phyloP scores from a whole-genome alignment of 2,113 vertebrate genomes.

The Andinoacara biseriatus region DNA sequence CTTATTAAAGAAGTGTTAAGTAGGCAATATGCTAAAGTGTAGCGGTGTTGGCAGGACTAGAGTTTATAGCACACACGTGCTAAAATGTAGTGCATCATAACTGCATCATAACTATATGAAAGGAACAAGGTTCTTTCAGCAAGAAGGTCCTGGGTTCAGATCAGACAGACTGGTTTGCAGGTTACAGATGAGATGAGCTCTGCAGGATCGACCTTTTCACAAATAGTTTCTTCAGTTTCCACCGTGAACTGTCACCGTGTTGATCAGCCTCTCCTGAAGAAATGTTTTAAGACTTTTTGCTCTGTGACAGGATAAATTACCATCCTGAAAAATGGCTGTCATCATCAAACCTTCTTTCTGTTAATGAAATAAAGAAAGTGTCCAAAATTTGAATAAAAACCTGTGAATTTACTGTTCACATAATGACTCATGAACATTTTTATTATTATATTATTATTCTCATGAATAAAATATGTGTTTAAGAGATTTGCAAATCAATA shows the following conservation, averaged over 20 bases:
- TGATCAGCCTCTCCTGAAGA: neutral
- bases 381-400: neutral
- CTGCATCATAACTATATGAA: neutral
- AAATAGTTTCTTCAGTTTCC: neutral
- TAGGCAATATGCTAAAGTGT: neutral
- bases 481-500: neutral
- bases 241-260: neutral
- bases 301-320: neutral
- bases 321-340: neutral
- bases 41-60: neutral
- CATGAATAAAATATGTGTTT: too few species aligned
- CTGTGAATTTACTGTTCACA: neutral
- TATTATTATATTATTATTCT: too few species aligned
- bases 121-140: too few species aligned
- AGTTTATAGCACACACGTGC: neutral
- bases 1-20: neutral
- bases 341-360: neutral
- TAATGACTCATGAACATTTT: too few species aligned
- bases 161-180: neutral
- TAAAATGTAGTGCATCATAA: neutral
- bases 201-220: neutral
- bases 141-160: too few species aligned
- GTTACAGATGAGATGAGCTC: neutral
- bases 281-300: neutral
- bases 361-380: neutral